phyloP scores from a whole-genome alignment of 2,113 vertebrate species.

The Pycnonotus jocosus region DNA sequence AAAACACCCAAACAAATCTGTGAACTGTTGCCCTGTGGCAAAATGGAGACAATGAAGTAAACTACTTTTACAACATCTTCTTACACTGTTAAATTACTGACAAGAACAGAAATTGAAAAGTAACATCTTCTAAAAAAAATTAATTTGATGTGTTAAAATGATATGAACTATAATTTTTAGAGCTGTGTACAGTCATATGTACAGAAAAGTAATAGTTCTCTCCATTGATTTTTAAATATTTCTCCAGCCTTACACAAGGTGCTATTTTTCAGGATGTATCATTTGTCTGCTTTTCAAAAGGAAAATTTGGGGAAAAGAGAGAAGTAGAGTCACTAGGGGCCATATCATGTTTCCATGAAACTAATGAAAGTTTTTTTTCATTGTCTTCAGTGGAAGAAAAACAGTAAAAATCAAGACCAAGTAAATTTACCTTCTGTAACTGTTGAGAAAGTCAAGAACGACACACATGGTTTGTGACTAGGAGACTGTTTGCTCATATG shows the following conservation, averaged over 20 bases:
- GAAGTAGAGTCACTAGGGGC: not conserved
- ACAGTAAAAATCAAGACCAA: not conserved
- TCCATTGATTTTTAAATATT: not conserved
- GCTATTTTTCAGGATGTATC: not conserved
- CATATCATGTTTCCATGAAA: not conserved
- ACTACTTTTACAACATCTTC: not conserved
- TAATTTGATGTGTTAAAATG: not conserved
- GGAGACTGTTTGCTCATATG: not conserved
- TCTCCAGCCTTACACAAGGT: not conserved
- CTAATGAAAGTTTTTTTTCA: not conserved
- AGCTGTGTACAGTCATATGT: not conserved
- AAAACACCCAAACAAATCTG: not conserved
- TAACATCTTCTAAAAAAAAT: not conserved
- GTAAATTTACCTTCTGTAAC: not conserved
- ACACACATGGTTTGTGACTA: not conserved
- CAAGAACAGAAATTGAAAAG: not conserved
- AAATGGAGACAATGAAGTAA: not conserved
- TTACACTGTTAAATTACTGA: constrained; percentile 23
- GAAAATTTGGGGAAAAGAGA: not conserved
- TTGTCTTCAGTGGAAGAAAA: not conserved
- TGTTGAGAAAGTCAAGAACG: not conserved
- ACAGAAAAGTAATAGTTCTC: not conserved
- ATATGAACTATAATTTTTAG: not conserved
- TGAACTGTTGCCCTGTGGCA: not conserved
- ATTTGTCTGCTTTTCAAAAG: not conserved